Conservation (phyloP, 2,888 invertebrate genomes). For the Eupithecia vulgata region DNA sequence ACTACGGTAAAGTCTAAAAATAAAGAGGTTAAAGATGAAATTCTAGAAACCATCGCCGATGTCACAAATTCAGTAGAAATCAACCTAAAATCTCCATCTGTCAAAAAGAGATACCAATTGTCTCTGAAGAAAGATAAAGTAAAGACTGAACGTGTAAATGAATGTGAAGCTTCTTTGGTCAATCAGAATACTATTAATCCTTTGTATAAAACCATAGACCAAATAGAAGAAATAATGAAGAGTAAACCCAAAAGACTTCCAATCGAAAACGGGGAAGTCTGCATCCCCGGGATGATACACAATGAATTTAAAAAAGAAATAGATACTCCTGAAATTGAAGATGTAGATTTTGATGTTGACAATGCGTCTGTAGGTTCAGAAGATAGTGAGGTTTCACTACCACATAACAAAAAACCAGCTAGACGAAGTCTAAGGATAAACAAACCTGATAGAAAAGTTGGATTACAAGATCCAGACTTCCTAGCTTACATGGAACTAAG, state of each 20-base stretch:
- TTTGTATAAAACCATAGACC: constrained; percentile 33
- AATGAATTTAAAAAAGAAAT: constrained; percentile 32
- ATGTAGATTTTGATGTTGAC: constrained; percentile 49
- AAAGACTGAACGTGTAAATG: constrained; percentile 7
- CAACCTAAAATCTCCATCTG: constrained; percentile 14
- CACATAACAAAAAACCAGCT: constrained; percentile 34
- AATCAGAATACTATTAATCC: constrained; percentile 19
- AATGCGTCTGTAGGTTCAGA: constrained; percentile 52
- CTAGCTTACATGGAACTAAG: constrained; percentile 77
- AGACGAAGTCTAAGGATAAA: constrained; percentile 51
- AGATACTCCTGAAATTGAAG: constrained; percentile 35
- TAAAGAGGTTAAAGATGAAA: constrained; percentile 30
- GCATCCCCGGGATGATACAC: constrained; percentile 31
- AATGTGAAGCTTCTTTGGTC: neutral
- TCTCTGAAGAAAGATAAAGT: constrained; percentile 24
- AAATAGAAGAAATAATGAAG: constrained; percentile 35
- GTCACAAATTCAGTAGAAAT: constrained; percentile 15
- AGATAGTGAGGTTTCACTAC: constrained; percentile 49
- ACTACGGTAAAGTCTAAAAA: neutral
- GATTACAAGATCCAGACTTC: constrained; percentile 71
- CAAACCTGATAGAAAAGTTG: constrained; percentile 39
- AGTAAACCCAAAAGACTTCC: constrained; percentile 31
- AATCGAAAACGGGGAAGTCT: constrained; percentile 31
- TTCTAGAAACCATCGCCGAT: constrained; percentile 20
- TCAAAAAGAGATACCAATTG: constrained; percentile 23